Conservation (phyloP, 2,797 vertebrate genomes). For the Aythya fuligula region DNA sequence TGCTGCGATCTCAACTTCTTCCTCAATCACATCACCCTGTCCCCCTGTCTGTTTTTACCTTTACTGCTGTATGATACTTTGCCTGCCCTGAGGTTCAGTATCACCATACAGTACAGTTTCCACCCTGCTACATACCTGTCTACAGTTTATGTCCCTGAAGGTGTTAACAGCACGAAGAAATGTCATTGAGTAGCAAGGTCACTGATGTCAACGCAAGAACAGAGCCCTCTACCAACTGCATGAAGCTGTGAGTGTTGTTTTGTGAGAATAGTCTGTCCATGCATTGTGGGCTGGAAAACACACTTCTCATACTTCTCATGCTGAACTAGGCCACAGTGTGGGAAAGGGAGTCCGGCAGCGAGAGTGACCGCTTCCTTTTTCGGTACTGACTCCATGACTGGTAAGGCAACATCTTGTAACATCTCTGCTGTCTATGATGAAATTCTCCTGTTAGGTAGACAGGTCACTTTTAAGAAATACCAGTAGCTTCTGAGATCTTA, state of each 20-base stretch:
- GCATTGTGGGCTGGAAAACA: not conserved
- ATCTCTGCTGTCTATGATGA: not conserved
- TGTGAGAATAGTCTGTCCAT: not conserved
- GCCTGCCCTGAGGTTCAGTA: not conserved
- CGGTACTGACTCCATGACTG: not conserved
- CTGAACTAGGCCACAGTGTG: not conserved
- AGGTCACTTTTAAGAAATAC: not conserved
- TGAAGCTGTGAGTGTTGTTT: not conserved
- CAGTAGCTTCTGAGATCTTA: not conserved
- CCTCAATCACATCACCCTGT: not conserved
- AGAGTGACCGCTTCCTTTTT: not conserved
- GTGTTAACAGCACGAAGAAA: not conserved
- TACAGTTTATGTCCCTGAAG: not conserved
- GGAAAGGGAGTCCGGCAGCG: not conserved
- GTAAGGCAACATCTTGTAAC: not conserved
- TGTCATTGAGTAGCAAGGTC: not conserved
- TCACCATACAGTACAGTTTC: not conserved
- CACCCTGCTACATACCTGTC: too few species aligned
- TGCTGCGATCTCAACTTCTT: not conserved
- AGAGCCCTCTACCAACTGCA: not conserved
- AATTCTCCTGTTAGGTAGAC: not conserved
- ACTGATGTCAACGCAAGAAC: not conserved
- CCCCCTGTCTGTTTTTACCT: not conserved
- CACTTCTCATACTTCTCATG: not conserved
- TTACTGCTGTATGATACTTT: not conserved